These are phyloP conservation scores for Agapornis canus DNA, from an alignment of 2,797 vertebrate genomes.

Conservation along the genomic window DNA sequence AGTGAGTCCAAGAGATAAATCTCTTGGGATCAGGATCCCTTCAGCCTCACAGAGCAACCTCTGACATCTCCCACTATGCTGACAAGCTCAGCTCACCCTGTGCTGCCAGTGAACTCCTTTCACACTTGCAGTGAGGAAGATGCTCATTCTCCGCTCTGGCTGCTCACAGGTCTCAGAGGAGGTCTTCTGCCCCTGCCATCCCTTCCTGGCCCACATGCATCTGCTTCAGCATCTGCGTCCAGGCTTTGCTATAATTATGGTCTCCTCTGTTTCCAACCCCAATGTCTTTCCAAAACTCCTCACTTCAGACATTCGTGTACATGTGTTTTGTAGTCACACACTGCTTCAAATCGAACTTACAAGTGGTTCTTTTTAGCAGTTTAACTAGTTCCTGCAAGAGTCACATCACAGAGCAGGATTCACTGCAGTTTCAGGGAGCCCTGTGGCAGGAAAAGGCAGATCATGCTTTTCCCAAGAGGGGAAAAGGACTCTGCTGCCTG, in stretches of 20 bases:
- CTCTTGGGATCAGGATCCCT: neutral
- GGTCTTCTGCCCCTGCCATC: neutral
- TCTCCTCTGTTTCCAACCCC: neutral
- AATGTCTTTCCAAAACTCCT: neutral
- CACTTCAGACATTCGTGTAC: neutral
- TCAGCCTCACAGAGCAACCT: neutral
- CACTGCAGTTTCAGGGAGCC: neutral
- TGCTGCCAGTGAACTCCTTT: neutral
- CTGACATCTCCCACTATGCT: neutral
- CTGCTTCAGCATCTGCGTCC: neutral
- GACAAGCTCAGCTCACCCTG: neutral
- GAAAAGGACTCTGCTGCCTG: neutral
- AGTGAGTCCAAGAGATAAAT: neutral
- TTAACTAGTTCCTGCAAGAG: neutral
- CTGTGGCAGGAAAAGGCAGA: neutral
- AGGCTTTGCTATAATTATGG: neutral
- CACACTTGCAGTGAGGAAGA: neutral
- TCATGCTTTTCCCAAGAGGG: accelerated
- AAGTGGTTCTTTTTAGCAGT: neutral
- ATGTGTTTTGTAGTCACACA: neutral
- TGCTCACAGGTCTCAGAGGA: neutral
- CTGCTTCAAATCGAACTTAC: neutral
- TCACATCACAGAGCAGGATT: neutral
- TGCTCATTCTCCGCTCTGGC: neutral
- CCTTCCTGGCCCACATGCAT: neutral